These are phyloP conservation scores for Syngnathoides biaculeatus DNA, from an alignment of 2,113 vertebrate species.

Conservation along the genomic window DNA sequence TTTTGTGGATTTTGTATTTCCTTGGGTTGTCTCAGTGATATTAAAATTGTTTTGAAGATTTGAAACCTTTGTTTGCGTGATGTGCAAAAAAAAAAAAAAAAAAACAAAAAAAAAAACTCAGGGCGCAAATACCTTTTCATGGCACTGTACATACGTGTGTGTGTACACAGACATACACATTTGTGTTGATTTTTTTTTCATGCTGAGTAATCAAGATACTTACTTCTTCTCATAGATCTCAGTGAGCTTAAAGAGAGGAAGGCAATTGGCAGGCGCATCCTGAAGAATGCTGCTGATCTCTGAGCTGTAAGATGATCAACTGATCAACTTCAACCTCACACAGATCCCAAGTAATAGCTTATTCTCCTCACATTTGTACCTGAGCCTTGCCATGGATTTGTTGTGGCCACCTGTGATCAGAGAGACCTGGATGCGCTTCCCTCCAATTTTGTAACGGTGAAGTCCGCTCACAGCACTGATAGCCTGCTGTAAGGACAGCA, in stretches of 20 bases:
- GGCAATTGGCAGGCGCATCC: constrained; percentile 91
- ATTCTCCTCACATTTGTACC: constrained; percentile 67
- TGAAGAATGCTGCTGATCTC: constrained; percentile 87
- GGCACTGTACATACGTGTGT: too few species aligned
- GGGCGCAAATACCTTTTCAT: too few species aligned
- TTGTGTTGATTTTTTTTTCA: background rate
- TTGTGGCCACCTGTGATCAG: constrained; percentile 81
- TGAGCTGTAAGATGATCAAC: constrained; percentile 68
- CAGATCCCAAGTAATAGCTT: background rate
- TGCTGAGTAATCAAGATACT: constrained; percentile 30
- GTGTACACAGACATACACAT: too few species aligned
- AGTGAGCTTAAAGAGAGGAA: constrained; percentile 91
- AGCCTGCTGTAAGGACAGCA: constrained; percentile 90
- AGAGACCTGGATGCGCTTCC: constrained; percentile 92
- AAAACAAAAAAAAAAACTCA: too few species aligned
- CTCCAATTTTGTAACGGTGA: constrained; percentile 90
- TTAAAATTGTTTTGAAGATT: too few species aligned
- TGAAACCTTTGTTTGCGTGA: too few species aligned
- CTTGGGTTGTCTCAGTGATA: too few species aligned
- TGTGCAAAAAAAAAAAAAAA: too few species aligned
- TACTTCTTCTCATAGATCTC: constrained; percentile 98
- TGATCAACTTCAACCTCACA: background rate
- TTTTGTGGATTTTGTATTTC: too few species aligned
- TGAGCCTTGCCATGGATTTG: constrained; percentile 84
- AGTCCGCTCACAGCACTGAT: constrained; percentile 84